phyloP scores from a whole-genome alignment of 2,888 invertebrate species.

The Sympetrum striolatum region DNA sequence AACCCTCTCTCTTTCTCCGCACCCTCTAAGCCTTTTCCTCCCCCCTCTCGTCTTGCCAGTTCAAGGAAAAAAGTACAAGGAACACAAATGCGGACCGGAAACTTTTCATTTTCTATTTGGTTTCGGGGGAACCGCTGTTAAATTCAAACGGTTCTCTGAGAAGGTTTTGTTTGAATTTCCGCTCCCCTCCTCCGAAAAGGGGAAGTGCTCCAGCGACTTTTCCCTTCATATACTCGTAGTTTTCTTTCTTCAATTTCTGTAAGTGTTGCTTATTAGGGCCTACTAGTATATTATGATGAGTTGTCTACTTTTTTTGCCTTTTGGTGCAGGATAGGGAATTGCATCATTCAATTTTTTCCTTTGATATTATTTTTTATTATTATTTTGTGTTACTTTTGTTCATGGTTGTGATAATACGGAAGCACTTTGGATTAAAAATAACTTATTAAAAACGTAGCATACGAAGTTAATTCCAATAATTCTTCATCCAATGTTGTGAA shows the following conservation, averaged over 20 bases:
- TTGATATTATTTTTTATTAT: too few relatives aligned
- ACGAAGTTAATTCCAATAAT: too few relatives aligned
- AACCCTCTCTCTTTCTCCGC: not conserved
- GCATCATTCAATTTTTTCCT: too few relatives aligned
- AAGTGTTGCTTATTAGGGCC: too few relatives aligned
- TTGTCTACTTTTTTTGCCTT: too few relatives aligned
- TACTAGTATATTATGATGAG: too few relatives aligned
- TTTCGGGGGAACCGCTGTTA: not conserved
- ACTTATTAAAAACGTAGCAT: too few relatives aligned
- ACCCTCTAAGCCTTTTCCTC: not conserved
- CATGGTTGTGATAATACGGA: too few relatives aligned
- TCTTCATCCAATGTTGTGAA: too few relatives aligned
- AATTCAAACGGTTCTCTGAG: not conserved
- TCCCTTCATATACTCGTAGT: not conserved
- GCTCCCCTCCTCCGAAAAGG: not conserved
- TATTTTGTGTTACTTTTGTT: too few relatives aligned
- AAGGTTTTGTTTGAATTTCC: conserved; percentile 12
- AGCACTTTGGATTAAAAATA: too few relatives aligned
- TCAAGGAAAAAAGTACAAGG: not conserved
- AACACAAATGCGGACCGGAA: not conserved
- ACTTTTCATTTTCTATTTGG: conserved; percentile 12
- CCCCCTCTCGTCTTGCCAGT: not conserved
- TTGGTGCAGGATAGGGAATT: too few relatives aligned
- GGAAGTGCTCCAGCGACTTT: not conserved
- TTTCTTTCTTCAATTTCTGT: not conserved